These are phyloP conservation scores for Uropsilus gracilis DNA, from an alignment of 2,113 vertebrate genomes.

Conservation along the genomic window DNA sequence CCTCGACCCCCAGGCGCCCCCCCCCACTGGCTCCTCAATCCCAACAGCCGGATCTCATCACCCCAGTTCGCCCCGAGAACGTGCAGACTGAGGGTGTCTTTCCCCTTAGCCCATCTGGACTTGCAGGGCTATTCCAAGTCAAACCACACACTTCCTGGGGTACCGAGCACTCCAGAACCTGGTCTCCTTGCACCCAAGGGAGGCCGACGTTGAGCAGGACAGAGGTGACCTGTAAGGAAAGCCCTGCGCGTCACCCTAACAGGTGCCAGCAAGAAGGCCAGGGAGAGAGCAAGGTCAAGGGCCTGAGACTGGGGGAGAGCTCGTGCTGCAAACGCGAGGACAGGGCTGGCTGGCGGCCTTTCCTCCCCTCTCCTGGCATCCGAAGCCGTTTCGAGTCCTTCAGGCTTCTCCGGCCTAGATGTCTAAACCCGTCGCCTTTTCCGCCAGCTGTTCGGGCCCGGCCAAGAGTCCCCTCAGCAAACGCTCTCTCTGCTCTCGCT, in stretches of 20 bases:
- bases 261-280: neutral
- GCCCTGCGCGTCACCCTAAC: neutral
- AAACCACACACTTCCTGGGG: neutral
- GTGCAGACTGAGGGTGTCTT: neutral
- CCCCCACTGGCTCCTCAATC: no score
- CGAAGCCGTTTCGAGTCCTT: neutral
- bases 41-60: neutral
- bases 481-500: neutral
- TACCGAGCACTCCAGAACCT: neutral
- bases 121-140: neutral
- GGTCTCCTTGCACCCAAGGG: neutral
- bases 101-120: neutral
- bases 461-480: neutral
- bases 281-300: neutral
- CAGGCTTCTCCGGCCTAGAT: neutral
- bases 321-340: neutral
- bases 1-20: no score
- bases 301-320: neutral
- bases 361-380: neutral
- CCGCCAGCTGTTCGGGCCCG: neutral
- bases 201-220: neutral
- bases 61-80: neutral
- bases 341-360: neutral
- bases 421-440: neutral
- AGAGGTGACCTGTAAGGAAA: neutral